These are phyloP conservation scores for Erebia palarica DNA, from an alignment of 2,888 invertebrate species.

Conservation along the genomic window DNA sequence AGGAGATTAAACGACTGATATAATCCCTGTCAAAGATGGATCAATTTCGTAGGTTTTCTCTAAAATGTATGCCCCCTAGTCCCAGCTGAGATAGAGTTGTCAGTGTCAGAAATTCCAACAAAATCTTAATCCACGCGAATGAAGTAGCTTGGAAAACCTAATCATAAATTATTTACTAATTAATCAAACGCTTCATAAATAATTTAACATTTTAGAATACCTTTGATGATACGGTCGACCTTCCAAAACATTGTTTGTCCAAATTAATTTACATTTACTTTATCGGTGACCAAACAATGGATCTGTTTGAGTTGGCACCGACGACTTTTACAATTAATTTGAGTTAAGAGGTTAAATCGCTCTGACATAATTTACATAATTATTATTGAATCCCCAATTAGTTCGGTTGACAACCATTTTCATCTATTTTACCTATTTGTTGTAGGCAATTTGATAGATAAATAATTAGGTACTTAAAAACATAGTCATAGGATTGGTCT, in stretches of 20 bases:
- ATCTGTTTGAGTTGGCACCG: slow-evolving; percentile 16
- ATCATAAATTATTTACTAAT: neutral
- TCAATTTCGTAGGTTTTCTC: no score
- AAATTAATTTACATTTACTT: slow-evolving; percentile 20
- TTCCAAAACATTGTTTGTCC: slow-evolving; percentile 13
- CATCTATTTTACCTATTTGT: slow-evolving; percentile 9
- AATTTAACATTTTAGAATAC: slow-evolving; percentile 10
- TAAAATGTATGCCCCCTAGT: no score
- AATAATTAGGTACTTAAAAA: neutral
- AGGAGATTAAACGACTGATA: no score
- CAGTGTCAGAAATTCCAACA: no score
- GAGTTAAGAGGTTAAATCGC: slow-evolving; percentile 20
- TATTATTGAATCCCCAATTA: slow-evolving; percentile 21
- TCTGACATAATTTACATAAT: slow-evolving; percentile 17
- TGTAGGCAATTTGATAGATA: slow-evolving; percentile 6
- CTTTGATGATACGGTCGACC: neutral
- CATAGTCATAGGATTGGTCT: no score
- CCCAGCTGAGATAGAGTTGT: no score
- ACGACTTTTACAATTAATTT: slow-evolving; percentile 20
- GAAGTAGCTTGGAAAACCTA: no score
- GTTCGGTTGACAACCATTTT: slow-evolving; percentile 11
- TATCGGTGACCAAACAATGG: slow-evolving; percentile 18
- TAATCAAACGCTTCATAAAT: slow-evolving; percentile 14
- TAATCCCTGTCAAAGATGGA: no score
- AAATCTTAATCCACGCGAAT: no score